Evolutionary conservation across 2,113 vertebrate genomes (phyloP).

Genomic region (Ginglymostoma cirratum): DNA sequence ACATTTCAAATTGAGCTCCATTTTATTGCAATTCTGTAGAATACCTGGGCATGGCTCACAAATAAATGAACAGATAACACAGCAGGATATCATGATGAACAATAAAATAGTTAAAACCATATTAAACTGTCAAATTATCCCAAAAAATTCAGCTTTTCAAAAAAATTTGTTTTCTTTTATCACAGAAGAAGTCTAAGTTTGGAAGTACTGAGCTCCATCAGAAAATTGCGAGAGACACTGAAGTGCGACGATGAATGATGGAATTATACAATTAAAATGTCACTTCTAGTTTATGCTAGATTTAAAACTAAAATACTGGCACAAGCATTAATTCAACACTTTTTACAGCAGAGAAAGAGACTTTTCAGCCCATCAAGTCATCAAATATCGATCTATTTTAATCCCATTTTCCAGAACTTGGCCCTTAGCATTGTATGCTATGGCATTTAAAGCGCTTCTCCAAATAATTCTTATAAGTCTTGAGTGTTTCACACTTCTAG

Average conservation of each 20-base stretch:
- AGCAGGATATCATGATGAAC: neutral
- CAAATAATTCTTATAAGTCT: too few species aligned
- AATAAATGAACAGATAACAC: neutral
- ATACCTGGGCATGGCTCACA: neutral
- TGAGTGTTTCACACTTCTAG: too few species aligned
- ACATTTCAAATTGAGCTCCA: neutral
- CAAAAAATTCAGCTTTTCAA: neutral
- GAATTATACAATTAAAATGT: neutral
- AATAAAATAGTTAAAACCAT: neutral
- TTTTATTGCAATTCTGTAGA: neutral
- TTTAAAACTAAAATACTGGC: slow-evolving; percentile 3
- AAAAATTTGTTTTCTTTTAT: neutral
- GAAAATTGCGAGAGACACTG: neutral
- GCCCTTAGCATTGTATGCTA: too few species aligned
- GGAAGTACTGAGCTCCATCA: neutral
- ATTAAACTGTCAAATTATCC: neutral
- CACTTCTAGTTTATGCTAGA: neutral
- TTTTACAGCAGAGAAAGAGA: too few species aligned
- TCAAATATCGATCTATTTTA: too few species aligned
- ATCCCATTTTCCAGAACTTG: too few species aligned
- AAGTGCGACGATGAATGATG: neutral
- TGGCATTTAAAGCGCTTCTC: too few species aligned
- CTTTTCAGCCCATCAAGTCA: too few species aligned
- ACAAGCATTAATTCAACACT: neutral
- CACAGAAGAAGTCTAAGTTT: neutral